phyloP scores from a whole-genome alignment of 1,140 invertebrate species.

The Brachionus rotundiformis region DNA sequence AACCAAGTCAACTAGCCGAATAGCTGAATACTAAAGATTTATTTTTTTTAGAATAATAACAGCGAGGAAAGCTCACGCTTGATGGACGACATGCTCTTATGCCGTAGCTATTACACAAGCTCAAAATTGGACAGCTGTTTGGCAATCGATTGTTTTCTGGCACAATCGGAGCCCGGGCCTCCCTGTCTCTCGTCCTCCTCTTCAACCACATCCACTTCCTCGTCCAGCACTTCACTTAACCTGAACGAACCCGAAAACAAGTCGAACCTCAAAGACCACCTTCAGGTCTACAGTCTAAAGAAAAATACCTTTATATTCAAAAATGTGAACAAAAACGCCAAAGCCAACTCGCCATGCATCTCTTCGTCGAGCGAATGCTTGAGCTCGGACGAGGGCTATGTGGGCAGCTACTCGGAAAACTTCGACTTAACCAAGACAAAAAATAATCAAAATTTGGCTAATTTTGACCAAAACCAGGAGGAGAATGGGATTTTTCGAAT shows the following conservation, averaged over 20 bases:
- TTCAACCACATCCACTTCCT: conserved; percentile 17
- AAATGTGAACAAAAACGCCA: conserved; percentile 18
- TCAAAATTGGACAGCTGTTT: not conserved
- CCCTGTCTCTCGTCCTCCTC: conserved; percentile 4
- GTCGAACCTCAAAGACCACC: not conserved
- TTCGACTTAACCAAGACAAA: not conserved
- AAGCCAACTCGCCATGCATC: not conserved
- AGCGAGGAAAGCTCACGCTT: conserved; percentile 3
- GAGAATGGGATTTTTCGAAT: not conserved
- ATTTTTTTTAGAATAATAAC: conserved; percentile 12
- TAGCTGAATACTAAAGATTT: not conserved
- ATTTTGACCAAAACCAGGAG: too few relatives aligned
- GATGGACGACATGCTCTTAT: conserved; percentile 9
- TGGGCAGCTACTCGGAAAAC: conserved; percentile 31
- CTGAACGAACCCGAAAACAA: not conserved
- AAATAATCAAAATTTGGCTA: not conserved
- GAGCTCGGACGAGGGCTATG: conserved; percentile 50
- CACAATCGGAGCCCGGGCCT: not conserved
- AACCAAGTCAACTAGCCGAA: not conserved
- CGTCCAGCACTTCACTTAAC: not conserved
- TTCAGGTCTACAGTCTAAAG: not conserved
- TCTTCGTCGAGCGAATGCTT: conserved; percentile 15
- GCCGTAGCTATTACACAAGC: not conserved
- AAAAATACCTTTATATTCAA: conserved; percentile 31
- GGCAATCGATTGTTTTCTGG: conserved; percentile 10